A percentile compares a stretch with the other conserved stretches of the same genome.
These are phyloP conservation scores for Paguma larvata DNA, from an alignment of 2,797 vertebrate species.

Conservation along the genomic window DNA sequence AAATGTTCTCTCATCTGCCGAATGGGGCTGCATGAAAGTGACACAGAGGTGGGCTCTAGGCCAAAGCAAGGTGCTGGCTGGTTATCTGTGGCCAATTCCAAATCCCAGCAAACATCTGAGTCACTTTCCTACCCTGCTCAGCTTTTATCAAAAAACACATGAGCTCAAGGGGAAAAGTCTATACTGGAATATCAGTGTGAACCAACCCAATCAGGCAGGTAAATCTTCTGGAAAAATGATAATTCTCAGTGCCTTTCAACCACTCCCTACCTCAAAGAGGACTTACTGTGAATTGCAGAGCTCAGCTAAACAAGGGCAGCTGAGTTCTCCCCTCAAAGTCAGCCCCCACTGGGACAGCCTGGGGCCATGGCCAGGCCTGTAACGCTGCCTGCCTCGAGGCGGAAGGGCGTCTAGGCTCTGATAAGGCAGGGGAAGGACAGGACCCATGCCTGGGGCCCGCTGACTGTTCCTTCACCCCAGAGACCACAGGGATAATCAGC, in stretches of 20 bases:
- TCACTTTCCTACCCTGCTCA: background rate
- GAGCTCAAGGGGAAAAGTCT: background rate
- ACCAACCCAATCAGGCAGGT: slow-evolving; percentile 35
- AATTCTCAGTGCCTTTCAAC: background rate
- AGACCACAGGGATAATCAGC: slow-evolving; percentile 61
- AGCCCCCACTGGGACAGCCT: background rate
- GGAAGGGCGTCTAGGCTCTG: slow-evolving; percentile 47
- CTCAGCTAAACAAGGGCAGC: background rate
- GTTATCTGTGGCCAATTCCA: background rate
- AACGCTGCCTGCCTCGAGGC: background rate
- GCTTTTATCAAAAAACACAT: background rate
- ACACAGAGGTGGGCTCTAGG: background rate
- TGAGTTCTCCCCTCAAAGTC: background rate
- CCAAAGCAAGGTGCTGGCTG: background rate
- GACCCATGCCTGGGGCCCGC: background rate
- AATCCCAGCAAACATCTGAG: background rate
- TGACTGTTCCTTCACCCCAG: slow-evolving; percentile 75
- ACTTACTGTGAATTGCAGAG: background rate
- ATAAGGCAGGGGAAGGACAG: slow-evolving; percentile 74
- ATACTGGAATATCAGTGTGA: background rate
- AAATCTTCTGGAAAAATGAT: slow-evolving; percentile 20
- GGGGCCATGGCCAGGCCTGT: background rate
- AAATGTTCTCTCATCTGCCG: background rate
- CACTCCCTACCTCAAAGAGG: background rate
- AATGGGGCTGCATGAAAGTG: background rate